phyloP scores from a whole-genome alignment of 2,113 vertebrate species.

The Oryzias melastigma region DNA sequence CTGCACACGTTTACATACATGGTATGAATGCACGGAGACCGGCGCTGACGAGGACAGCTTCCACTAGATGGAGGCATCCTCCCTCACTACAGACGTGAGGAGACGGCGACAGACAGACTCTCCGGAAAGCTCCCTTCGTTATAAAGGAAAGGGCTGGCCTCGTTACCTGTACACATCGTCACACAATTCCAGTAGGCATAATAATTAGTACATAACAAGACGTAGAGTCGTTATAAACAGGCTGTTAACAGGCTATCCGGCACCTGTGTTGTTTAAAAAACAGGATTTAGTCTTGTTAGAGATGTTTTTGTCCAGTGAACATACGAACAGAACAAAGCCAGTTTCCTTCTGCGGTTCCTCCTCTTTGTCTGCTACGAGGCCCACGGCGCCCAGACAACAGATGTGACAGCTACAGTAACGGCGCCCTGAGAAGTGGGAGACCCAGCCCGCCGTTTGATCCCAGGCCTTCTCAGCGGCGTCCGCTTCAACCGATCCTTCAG shows the following conservation, averaged over 20 bases:
- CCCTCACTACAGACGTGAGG: conserved; percentile 27
- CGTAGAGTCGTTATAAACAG: conserved; percentile 65
- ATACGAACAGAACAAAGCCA: conserved; percentile 64
- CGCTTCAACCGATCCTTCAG: conserved; percentile 38
- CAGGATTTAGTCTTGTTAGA: conserved; percentile 42
- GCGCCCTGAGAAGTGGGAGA: conserved; percentile 72
- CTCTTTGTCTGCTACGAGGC: neutral
- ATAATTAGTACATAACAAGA: conserved; percentile 60
- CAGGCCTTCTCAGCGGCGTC: conserved; percentile 38
- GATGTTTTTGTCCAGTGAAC: conserved; percentile 46
- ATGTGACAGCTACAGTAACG: conserved; percentile 65
- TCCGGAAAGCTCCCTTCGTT: conserved; percentile 56
- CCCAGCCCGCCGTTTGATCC: conserved; percentile 45
- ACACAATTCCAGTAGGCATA: conserved; percentile 62
- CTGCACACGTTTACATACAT: conserved; percentile 30
- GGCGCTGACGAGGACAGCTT: conserved; percentile 27
- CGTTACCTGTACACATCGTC: conserved; percentile 62
- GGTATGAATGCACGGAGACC: conserved; percentile 32
- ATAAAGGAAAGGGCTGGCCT: conserved; percentile 51
- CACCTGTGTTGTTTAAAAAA: conserved; percentile 63
- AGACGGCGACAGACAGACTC: conserved; percentile 64
- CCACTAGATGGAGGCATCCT: conserved; percentile 68
- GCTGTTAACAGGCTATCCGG: conserved; percentile 74
- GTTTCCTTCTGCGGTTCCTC: conserved; percentile 40
- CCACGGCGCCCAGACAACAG: conserved; percentile 35